phyloP scores from a whole-genome alignment of 2,888 invertebrate genomes.

The Uloborus plumipes region DNA sequence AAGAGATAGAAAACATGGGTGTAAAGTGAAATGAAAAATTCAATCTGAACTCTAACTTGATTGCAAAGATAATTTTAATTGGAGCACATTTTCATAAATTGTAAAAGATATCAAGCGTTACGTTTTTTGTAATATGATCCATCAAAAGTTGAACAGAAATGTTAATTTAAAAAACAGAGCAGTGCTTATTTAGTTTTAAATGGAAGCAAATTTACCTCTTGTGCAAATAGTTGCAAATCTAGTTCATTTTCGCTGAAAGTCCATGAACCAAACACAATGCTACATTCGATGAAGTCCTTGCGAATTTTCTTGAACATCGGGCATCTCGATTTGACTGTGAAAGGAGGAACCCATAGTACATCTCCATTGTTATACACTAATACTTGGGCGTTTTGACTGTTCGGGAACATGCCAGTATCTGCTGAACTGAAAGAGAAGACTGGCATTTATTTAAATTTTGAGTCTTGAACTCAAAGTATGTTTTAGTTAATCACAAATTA shows the following conservation, averaged over 20 bases:
- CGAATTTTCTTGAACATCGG: background rate
- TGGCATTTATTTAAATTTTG: no score
- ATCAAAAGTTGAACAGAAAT: background rate
- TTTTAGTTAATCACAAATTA: no score
- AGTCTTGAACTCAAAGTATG: no score
- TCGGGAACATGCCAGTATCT: constrained; percentile 4
- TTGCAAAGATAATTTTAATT: no score
- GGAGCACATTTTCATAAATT: no score
- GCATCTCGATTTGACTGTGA: constrained; percentile 32
- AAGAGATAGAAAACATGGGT: no score
- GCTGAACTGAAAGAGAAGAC: constrained; percentile 12
- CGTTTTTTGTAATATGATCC: no score
- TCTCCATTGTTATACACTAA: constrained; percentile 33
- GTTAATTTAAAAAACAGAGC: background rate
- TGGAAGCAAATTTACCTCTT: constrained; percentile 1
- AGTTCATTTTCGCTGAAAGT: constrained; percentile 22
- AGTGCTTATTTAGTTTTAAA: background rate
- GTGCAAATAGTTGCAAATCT: background rate
- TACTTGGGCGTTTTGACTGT: constrained; percentile 2
- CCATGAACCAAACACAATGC: constrained; percentile 31
- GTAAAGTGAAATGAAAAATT: no score
- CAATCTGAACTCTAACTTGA: no score
- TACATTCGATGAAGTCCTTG: constrained; percentile 20
- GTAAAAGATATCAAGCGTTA: no score
- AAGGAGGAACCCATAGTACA: constrained; percentile 35